These are phyloP conservation scores for Darevskia mixta DNA, from an alignment of 2,797 vertebrate genomes.

Conservation along the genomic window DNA sequence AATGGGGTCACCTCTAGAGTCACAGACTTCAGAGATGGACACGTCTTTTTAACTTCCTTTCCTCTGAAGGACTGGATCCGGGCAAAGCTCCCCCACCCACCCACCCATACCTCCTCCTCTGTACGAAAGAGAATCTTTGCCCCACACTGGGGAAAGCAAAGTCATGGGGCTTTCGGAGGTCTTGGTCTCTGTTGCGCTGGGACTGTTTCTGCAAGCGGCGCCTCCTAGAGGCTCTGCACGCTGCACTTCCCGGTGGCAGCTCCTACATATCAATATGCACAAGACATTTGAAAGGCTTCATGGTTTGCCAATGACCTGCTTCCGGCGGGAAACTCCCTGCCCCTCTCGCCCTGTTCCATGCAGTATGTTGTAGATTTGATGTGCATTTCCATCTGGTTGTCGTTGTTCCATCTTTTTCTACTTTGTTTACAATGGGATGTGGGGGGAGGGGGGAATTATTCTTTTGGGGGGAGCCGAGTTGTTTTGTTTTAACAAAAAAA, in stretches of 20 bases:
- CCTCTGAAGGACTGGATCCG: constrained; percentile 50
- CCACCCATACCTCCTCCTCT: constrained; percentile 41
- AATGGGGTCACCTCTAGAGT: constrained; percentile 66
- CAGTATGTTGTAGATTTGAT: constrained; percentile 72
- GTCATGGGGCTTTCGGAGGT: constrained; percentile 62
- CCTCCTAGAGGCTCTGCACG: constrained; percentile 51
- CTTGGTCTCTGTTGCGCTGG: constrained; percentile 63
- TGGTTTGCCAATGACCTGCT: constrained; percentile 73
- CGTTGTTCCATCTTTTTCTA: constrained; percentile 73
- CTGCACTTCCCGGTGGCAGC: constrained; percentile 71
- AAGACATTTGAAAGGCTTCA: constrained; percentile 80
- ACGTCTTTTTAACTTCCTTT: constrained; percentile 55
- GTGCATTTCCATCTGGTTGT: constrained; percentile 68
- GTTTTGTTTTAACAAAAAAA: constrained; percentile 58
- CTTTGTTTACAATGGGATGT: constrained; percentile 75
- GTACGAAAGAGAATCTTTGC: constrained; percentile 63
- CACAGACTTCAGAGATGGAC: constrained; percentile 65
- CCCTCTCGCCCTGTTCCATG: constrained; percentile 33
- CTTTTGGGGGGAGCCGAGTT: constrained; percentile 40
- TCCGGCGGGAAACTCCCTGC: constrained; percentile 67
- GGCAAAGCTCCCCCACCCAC: constrained; percentile 40
- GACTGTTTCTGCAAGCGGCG: constrained; percentile 64
- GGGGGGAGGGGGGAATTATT: constrained; percentile 63
- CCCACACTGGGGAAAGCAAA: constrained; percentile 37
- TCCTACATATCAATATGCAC: constrained; percentile 83